A percentile compares a stretch with the other conserved stretches of the same genome.
These are phyloP conservation scores for Solenopsis fugax DNA, from an alignment of 1,140 invertebrate genomes.

Conservation along the genomic window DNA sequence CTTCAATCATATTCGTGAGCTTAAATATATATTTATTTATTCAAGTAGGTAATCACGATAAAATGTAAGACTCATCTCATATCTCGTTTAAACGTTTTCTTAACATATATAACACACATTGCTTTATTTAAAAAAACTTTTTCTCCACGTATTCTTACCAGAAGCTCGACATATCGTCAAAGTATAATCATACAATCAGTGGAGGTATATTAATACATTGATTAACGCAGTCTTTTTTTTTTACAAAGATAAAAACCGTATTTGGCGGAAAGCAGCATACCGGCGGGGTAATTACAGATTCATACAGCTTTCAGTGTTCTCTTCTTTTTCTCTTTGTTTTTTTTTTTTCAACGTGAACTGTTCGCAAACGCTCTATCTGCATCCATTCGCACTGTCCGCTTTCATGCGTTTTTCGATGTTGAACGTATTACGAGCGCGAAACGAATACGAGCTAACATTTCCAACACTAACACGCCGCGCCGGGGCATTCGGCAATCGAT, in stretches of 20 bases:
- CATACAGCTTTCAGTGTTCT: constrained; percentile 69
- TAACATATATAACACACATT: neutral
- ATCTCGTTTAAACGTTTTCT: neutral
- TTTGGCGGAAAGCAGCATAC: constrained; percentile 71
- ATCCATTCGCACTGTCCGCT: constrained; percentile 60
- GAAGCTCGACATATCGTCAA: neutral
- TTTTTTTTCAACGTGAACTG: constrained; percentile 25
- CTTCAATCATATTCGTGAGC: neutral
- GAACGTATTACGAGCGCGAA: constrained; percentile 55
- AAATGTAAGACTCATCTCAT: neutral
- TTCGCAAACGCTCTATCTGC: constrained; percentile 62
- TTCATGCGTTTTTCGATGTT: constrained; percentile 53
- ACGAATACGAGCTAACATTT: constrained; percentile 52
- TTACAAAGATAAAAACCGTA: constrained; percentile 70
- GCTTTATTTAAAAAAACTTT: neutral
- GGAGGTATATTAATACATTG: constrained; percentile 20
- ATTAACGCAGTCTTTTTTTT: constrained; percentile 65
- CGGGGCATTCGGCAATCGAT: constrained; percentile 52
- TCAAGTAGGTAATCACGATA: neutral
- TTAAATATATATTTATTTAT: neutral
- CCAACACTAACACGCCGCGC: constrained; percentile 37
- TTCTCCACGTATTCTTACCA: neutral
- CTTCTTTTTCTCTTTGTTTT: neutral
- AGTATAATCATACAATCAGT: neutral
- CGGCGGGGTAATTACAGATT: constrained; percentile 79